Conservation (phyloP, 2,888 invertebrate genomes). For the Octonoba sinensis region DNA sequence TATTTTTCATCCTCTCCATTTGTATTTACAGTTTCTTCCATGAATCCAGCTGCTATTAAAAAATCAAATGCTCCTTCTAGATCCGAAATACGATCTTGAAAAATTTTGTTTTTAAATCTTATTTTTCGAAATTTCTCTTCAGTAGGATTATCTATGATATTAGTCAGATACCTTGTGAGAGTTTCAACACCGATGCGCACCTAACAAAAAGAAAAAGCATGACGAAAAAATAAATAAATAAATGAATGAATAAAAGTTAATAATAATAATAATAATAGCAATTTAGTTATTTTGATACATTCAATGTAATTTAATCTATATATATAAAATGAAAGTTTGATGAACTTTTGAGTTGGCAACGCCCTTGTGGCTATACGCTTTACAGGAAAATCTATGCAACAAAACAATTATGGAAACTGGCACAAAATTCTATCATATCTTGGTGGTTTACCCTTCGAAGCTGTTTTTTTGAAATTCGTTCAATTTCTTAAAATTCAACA, state of each 20-base stretch:
- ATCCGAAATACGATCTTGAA: conserved; percentile 83
- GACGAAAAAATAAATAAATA: neutral
- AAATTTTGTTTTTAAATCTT: conserved; percentile 84
- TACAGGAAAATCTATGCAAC: no score
- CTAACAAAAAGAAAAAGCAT: conserved; percentile 71
- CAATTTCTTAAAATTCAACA: no score
- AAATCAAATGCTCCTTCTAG: conserved; percentile 87
- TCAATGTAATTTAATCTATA: neutral
- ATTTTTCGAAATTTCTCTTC: conserved; percentile 94
- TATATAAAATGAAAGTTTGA: no score
- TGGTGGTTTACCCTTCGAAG: no score
- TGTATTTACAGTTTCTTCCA: conserved; percentile 75
- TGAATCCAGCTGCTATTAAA: conserved; percentile 86
- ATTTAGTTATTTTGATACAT: neutral
- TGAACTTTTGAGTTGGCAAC: no score
- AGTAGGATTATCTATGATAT: conserved; percentile 85
- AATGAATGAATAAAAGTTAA: no score
- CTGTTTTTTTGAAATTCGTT: no score
- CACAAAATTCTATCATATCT: no score
- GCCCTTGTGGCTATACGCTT: no score
- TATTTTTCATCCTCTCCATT: conserved; percentile 76
- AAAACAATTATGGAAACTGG: no score
- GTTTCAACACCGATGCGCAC: conserved; percentile 87
- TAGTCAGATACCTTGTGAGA: conserved; percentile 89
- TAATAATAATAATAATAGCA: neutral